Percentiles rank a stretch among this genome's conserved stretches.
Evolutionary conservation across 2,113 vertebrate species (phyloP).

Genomic region (Thryonomys swinderianus): DNA sequence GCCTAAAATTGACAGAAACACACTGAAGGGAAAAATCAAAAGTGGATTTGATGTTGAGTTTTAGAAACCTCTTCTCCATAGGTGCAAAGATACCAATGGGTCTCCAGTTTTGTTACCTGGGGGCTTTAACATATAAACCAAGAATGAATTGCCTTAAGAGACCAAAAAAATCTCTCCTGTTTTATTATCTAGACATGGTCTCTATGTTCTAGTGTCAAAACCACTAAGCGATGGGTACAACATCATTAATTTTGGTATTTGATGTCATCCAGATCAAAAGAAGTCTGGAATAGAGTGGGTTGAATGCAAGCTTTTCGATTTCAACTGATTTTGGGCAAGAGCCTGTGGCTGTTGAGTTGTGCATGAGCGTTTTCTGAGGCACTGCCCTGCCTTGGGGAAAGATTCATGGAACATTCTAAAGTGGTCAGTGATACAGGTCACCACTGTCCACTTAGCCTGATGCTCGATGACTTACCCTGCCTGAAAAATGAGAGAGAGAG

Average conservation of each 20-base stretch:
- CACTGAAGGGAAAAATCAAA: slow-evolving; percentile 79
- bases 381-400: slow-evolving; percentile 70
- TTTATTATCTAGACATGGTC: slow-evolving; percentile 69
- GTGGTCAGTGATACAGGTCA: neutral
- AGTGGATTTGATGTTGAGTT: slow-evolving; percentile 82
- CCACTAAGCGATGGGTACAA: slow-evolving; percentile 25
- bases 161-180: slow-evolving; percentile 64
- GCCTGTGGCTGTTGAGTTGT: slow-evolving; percentile 58
- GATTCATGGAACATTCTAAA: slow-evolving; percentile 65
- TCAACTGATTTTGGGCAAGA: slow-evolving; percentile 32
- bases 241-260: slow-evolving; percentile 59
- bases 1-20: slow-evolving; percentile 78
- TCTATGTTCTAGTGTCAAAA: slow-evolving; percentile 46
- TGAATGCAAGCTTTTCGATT: slow-evolving; percentile 59
- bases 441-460: neutral
- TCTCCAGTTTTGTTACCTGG: slow-evolving; percentile 71
- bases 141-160: slow-evolving; percentile 81
- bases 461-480: neutral
- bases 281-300: neutral
- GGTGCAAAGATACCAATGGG: slow-evolving; percentile 80
- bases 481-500: neutral
- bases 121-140: slow-evolving; percentile 80
- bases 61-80: slow-evolving; percentile 83
- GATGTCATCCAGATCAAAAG: slow-evolving; percentile 54
- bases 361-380: slow-evolving; percentile 77